Base-by-base conservation (phyloP, 1,140 invertebrate species). In the Calephelis virginiensis region DNA sequence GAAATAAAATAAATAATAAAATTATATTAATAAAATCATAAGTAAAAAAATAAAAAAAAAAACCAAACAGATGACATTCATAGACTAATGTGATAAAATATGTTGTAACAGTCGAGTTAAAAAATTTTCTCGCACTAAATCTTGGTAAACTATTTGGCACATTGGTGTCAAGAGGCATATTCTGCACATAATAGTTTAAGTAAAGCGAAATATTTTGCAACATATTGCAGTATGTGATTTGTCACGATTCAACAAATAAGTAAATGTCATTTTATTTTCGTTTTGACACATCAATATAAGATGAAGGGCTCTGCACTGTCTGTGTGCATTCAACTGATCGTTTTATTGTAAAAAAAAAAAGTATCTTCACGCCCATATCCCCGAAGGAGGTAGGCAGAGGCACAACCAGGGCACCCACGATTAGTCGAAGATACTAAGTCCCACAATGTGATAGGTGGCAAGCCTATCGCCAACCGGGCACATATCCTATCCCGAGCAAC, bases 181-280 rank as follows among this genome's bases (percentile, higher is more conserved):
- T 17, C 48, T 64, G 10, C 37, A 60, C 38, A 68, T 56, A 65
- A 64, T 63, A 69, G 56, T 46, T 14, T 67, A 40, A 66, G 62
- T 61, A 13, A 14, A 50, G 64, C 37, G 50, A 64, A 50, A 43
- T 60, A 63, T 72, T 70, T 67, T 47, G 49, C 47, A 73, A 73
- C 11, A 7, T 47, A 17, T 64, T 46, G 62, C 63, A 69, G 67
- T 14, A 40, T 60, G 69, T 62, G 66, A 74, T 71, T 68, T 74
- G 69, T 74, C 72, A 69, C 69, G 67, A 67, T 68, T 68, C 53
- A 50, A 59, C 49, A 59, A 70, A 68, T 70, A 73, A 73, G 66
- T 70, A 70, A 73, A 70, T 70, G 65, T 50, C 45, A 60, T 66
- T 71, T 71, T 70, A 49, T 63, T 73, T 66, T 63, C 48, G 40